Evolutionary conservation across 2,888 invertebrate species (phyloP), one percentile per base, ranked within the genome.

Genomic region (Agrilus biguttatus): DNA sequence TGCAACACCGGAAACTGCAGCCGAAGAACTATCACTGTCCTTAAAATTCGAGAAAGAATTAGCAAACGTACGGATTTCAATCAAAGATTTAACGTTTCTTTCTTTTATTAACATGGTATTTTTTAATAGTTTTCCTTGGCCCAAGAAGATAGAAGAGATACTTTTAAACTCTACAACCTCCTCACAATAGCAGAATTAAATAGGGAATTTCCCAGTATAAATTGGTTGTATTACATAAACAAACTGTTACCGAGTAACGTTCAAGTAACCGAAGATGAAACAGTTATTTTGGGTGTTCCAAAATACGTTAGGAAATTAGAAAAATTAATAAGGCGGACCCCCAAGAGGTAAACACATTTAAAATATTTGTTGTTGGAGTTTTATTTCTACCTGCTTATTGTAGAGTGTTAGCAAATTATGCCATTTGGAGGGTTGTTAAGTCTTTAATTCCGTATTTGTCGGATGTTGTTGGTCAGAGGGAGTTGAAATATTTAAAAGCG

Each of bases 371-470:
- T n/a, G n/a, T 37, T 36, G 7, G 28, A n/a, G 21, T 21, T 21
- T 21, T 21, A 21, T 21, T 21, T 23, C 17, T 4, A 36, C n/a
- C 6, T 33, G 1, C 17, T 23, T 14, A 5, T 48, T 55, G 12
- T 58, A 73, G 82, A 49, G 68, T 73, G 6, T 71, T 81, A 53
- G 86, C 90, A 2, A 91, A 92, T 68, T 91, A 92, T 59, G 77
- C 86, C 54, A 77, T 89, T 76, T 91, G 91, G 89, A 75, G 90
- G 38, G 83, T 81, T 1, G 81, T 85, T 0, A 80, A 78, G 0
- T 80, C 82, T 8, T 79, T 84, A 0, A 74, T 84, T n/a, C 77
- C 79, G 7, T 89, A 84, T 61, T 67, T 91, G 47, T 80, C 78
- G 0, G 83, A 86, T 39, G 72, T 74, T 40, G 72, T 86, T 46